A percentile compares a stretch with the other conserved stretches of the same genome.
Conservation (phyloP, 2,113 vertebrate genomes). For the Dromaius novaehollandiae region DNA sequence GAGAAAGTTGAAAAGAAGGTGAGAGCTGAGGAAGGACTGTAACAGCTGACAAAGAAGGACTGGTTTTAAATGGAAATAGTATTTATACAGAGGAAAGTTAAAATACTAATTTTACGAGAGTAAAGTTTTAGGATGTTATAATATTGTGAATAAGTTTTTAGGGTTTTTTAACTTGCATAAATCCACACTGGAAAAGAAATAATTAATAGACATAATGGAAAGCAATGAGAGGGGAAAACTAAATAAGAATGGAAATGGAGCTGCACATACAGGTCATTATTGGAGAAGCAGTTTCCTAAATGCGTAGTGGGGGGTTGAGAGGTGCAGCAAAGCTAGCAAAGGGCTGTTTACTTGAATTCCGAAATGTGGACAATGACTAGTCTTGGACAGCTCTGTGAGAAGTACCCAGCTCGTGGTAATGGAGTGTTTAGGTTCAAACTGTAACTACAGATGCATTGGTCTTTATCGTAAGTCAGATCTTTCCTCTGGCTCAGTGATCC, state of each 20-base stretch:
- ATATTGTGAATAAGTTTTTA: constrained; percentile 44
- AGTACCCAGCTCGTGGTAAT: background rate
- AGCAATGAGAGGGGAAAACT: constrained; percentile 16
- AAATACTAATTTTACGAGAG: constrained; percentile 27
- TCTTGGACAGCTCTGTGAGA: constrained; percentile 19
- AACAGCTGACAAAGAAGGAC: background rate
- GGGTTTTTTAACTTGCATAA: constrained; percentile 20
- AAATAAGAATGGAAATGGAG: constrained; percentile 23
- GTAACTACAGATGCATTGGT: background rate
- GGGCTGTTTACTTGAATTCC: constrained; percentile 56
- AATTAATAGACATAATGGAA: constrained; percentile 33
- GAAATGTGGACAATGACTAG: background rate
- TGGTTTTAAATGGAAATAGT: constrained; percentile 36
- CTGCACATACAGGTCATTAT: background rate
- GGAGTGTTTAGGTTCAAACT: constrained; percentile 12
- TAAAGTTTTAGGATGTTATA: constrained; percentile 36
- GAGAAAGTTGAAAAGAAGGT: constrained; percentile 78
- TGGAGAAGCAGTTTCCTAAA: constrained; percentile 4
- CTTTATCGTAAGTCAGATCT: background rate
- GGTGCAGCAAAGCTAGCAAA: background rate
- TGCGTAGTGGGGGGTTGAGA: background rate
- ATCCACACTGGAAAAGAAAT: constrained; percentile 67
- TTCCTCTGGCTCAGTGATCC: background rate
- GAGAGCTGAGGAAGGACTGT: background rate
- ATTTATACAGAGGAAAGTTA: constrained; percentile 44